Base-by-base conservation (phyloP, 2,888 invertebrate genomes). In the Dendrolimus pini region DNA sequence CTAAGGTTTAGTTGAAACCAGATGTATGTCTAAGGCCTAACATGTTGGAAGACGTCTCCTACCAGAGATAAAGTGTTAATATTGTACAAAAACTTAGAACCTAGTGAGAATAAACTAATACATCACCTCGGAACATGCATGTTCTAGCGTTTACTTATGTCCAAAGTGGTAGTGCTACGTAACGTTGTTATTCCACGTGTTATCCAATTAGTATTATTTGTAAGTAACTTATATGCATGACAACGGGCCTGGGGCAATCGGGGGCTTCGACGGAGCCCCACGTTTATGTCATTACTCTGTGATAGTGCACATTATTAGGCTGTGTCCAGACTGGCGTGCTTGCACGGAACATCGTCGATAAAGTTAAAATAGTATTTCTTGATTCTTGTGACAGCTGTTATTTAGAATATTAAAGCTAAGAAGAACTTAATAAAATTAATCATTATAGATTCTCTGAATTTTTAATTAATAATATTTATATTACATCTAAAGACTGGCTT, bases 181-280 rank as follows among this genome's bases (percentile, higher is more conserved):
- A 82, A 82, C 82, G 79, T 81, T 84, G 83, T 84, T 85, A 86
- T 86, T 86, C 85, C 85, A 78, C 75, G 84, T 83, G 82, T 85
- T 83, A 82, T 77, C 83, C 77, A 83, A 80, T 83, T 89, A 89
- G 85, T 85, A 80, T 87, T 85, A 85, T 74, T 75, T 71, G 70
- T 85, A 84, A 84, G 81, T 86, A 85, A 87, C 74, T 86, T 87
- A 83, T 83, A 81, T 79, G 78, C 84, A 84, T 77, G 88, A 85
- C 83, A 86, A 86, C 86, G 89, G 89, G 90, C 87, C 86, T 78
- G 90, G 87, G 89, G 89, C 89, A 90, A 89, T 90, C 80, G 82
- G 89, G 84, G 76, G 82, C 80, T 82, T 77, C 60, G 62, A 61
- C 65, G 62, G 85, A 78, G 85, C 80, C 83, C 89, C 87, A 78